A percentile compares a stretch with the other conserved stretches of the same genome.
Evolutionary conservation across 1,140 invertebrate genomes (phyloP).

Genomic region (Neelides sp.): DNA sequence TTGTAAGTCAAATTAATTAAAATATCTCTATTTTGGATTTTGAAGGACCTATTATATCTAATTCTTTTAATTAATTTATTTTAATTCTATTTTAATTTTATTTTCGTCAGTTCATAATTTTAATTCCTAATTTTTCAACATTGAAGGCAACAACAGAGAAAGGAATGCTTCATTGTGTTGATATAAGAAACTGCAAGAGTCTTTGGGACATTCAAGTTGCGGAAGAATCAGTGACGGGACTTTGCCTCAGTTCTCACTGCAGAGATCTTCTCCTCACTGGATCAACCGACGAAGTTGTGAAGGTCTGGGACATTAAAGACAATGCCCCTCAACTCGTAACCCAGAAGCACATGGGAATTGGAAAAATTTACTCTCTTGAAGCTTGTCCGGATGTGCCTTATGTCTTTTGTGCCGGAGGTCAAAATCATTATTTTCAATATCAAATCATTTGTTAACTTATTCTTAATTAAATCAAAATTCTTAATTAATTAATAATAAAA

Average conservation of each 20-base stretch:
- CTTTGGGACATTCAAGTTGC: conserved; percentile 69
- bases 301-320: conserved; percentile 58
- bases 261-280: conserved; percentile 54
- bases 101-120: no score
- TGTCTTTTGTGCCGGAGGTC: conserved; percentile 63
- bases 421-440: no score
- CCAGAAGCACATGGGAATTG: conserved; percentile 51
- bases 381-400: conserved; percentile 67
- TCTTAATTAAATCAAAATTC: no score
- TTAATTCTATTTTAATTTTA: not conserved
- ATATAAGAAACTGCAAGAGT: conserved; percentile 53
- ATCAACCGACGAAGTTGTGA: conserved; percentile 57
- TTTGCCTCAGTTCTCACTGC: conserved; percentile 19
- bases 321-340: conserved; percentile 39
- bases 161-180: conserved; percentile 65
- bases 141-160: conserved; percentile 59
- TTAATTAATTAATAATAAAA: no score
- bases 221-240: conserved; percentile 62
- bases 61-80: conserved; percentile 9
- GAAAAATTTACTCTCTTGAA: conserved; percentile 56
- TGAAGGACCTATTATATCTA: not conserved
- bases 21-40: no score
- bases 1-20: conserved; percentile 49
- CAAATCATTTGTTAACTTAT: no score
- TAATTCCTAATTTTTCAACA: conserved; percentile 32